These are phyloP conservation scores for Mythimna loreyi DNA, from an alignment of 2,888 invertebrate genomes.

Conservation along the genomic window DNA sequence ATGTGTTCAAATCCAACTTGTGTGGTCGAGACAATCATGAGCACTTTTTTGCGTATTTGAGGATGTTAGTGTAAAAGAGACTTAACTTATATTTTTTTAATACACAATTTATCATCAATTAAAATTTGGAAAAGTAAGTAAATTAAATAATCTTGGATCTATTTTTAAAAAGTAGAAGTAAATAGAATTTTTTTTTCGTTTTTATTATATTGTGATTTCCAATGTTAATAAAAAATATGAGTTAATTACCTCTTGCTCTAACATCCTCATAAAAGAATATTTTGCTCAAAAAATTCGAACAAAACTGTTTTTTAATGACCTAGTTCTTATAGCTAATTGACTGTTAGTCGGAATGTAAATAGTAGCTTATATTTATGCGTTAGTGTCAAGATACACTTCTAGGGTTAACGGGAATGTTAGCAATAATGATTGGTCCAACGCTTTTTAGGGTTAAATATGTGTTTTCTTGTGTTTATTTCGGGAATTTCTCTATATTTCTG, in stretches of 20 bases:
- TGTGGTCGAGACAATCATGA: slow-evolving; percentile 13
- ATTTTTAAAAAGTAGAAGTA: background rate
- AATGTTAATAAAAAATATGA: background rate
- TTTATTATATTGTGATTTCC: background rate
- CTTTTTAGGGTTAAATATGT: slow-evolving; percentile 71
- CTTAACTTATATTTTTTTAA: slow-evolving; percentile 3
- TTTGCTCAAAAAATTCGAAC: slow-evolving; percentile 72
- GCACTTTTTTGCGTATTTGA: slow-evolving; percentile 41
- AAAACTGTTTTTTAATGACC: slow-evolving; percentile 66
- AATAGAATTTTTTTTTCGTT: background rate
- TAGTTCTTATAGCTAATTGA: slow-evolving; percentile 80
- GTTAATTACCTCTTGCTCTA: slow-evolving; percentile 28
- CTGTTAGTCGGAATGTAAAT: slow-evolving; percentile 88
- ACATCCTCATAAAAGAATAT: slow-evolving; percentile 38
- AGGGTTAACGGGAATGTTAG: slow-evolving; percentile 87
- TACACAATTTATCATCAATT: background rate
- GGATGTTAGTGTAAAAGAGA: slow-evolving; percentile 27
- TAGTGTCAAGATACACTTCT: slow-evolving; percentile 76
- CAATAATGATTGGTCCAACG: slow-evolving; percentile 87
- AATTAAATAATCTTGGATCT: background rate
- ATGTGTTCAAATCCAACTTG: slow-evolving; percentile 23
- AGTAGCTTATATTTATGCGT: slow-evolving; percentile 86
- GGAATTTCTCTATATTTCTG: slow-evolving; percentile 5
- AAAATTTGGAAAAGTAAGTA: background rate
- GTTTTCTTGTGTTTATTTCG: slow-evolving; percentile 61